Evolutionary conservation across 2,888 invertebrate species (phyloP), one percentile per base, ranked within the genome.

Genomic region (Volucella zonaria): DNA sequence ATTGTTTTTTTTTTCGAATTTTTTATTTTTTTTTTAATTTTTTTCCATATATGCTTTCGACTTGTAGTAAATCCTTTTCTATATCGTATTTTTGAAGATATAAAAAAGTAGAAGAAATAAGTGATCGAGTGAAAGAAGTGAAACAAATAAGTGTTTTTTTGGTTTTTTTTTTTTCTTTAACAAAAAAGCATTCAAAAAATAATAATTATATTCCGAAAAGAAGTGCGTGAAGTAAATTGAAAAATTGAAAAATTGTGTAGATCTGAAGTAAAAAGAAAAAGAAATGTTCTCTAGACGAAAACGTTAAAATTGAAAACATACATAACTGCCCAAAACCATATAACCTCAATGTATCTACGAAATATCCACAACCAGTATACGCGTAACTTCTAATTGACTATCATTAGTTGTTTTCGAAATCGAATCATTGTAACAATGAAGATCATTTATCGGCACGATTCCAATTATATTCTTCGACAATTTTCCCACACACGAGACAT

Each of bases 381-480:
- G 49, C 40, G n/a, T 18, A 49, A 49, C 11, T 52, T 43, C 40
- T 59, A 47, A 47, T 66, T 68, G 45, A 67, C 43, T 56, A 71
- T 31, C 31, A 31, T 31, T 31, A 31, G 31, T 58, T 62, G 40
- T 71, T 54, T 66, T 40, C 38, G 59, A 18, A 74, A 61, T 67
- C 62, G 77, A 59, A 76, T 76, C 61, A 68, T 79, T 80, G 89
- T 89, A 90, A 90, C 90, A 90, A 90, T 90, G 90, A 89, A 89
- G 89, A 88, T 89, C 89, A 89, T 88, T 73, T 88, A 89, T 89
- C 89, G 90, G 59, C 81, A 85, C 81, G 85, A 77, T 81, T 81
- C 73, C 56, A 85, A 81, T 77, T 81, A 80, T 52, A 85, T 81
- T 85, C 81, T 81, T 67, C 85, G 81, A 81, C 80, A 81, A 81